Percentiles rank a stretch among this genome's conserved stretches.
Evolutionary conservation across 2,888 invertebrate genomes (phyloP).

Genomic region (Athalia circularis): DNA sequence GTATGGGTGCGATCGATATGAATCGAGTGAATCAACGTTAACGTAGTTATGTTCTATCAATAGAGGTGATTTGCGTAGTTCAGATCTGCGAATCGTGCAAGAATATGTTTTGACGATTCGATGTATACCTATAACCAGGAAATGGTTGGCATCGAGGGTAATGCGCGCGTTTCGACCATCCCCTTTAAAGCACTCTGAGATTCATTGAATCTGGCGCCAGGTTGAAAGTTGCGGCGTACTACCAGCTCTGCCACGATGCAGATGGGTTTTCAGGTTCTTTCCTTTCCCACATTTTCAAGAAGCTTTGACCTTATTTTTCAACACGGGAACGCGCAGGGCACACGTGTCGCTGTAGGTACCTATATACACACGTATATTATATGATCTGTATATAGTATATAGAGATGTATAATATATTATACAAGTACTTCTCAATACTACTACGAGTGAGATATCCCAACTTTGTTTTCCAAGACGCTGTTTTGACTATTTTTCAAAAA

Average conservation of each 20-base stretch:
- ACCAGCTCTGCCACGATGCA: neutral
- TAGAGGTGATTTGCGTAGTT: too few relatives aligned
- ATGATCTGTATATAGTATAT: neutral
- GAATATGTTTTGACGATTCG: too few relatives aligned
- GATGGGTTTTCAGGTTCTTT: conserved; percentile 30
- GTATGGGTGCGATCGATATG: too few relatives aligned
- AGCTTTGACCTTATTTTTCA: conserved; percentile 28
- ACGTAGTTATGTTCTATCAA: too few relatives aligned
- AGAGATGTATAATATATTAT: neutral
- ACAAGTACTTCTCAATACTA: neutral
- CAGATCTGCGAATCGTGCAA: too few relatives aligned
- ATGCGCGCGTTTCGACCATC: conserved; percentile 47
- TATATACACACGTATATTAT: neutral
- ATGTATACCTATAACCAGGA: too few relatives aligned
- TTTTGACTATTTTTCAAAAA: neutral
- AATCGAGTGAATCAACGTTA: too few relatives aligned
- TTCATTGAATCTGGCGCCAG: conserved; percentile 59
- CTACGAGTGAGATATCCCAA: conserved; percentile 21
- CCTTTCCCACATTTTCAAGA: conserved; percentile 29
- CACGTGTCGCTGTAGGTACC: neutral
- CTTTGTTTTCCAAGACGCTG: conserved; percentile 39
- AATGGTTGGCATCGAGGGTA: too few relatives aligned
- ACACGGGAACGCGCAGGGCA: conserved; percentile 7
- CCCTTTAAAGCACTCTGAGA: conserved; percentile 60
- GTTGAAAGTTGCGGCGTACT: conserved; percentile 40